phyloP scores from a whole-genome alignment of 53 echinoderm and acorn worm genomes.

The Arbacia lixula region DNA sequence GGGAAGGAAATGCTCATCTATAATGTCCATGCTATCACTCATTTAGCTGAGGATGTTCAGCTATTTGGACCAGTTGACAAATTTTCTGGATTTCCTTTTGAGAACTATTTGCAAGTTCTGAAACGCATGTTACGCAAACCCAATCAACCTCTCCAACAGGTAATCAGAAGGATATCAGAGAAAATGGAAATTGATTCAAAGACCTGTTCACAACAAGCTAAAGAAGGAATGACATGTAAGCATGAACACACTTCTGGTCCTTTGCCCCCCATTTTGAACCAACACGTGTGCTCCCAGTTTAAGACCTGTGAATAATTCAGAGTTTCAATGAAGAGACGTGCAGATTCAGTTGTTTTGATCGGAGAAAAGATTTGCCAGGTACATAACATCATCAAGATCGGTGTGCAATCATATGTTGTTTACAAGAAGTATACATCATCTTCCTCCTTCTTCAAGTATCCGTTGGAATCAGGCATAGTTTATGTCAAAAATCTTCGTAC shows the following conservation, averaged over 20 bases:
- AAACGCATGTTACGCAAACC: slow-evolving; percentile 54
- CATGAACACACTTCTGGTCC: neutral
- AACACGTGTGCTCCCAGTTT: neutral
- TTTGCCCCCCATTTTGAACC: neutral
- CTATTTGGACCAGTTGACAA: slow-evolving; percentile 51
- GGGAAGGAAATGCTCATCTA: slow-evolving; percentile 35
- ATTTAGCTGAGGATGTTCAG: slow-evolving; percentile 43
- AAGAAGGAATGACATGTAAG: neutral
- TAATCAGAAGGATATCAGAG: neutral
- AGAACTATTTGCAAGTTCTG: slow-evolving; percentile 23
- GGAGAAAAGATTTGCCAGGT: slow-evolving; percentile 4
- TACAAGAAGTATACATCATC: neutral
- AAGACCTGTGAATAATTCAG: neutral
- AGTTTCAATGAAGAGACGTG: neutral
- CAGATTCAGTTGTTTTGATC: neutral
- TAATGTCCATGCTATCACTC: slow-evolving; percentile 47
- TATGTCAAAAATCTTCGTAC: neutral
- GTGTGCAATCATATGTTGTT: neutral
- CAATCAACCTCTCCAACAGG: slow-evolving; percentile 18
- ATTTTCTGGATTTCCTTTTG: slow-evolving; percentile 52
- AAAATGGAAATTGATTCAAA: neutral
- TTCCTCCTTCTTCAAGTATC: neutral
- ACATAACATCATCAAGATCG: neutral
- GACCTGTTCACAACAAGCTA: neutral
- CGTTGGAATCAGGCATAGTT: neutral